Evolutionary conservation across 2,797 vertebrate genomes (phyloP).

Genomic region (Onychomys leucogaster): DNA sequence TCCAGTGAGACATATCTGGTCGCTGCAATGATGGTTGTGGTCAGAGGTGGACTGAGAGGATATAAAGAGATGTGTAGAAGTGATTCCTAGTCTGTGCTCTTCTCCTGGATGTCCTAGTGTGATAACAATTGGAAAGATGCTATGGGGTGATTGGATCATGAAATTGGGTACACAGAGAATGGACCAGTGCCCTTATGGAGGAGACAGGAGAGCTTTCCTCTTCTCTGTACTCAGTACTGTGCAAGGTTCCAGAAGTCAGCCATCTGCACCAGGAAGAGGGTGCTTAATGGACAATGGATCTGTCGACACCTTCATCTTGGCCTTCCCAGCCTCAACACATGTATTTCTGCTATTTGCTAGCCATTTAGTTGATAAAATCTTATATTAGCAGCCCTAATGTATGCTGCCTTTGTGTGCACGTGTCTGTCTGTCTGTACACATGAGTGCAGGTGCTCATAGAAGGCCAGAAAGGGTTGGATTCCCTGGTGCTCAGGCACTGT

Average conservation of each 20-base stretch:
- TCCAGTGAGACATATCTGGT: not conserved
- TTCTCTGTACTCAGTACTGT: not conserved
- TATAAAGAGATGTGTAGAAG: not conserved
- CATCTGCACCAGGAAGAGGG: not conserved
- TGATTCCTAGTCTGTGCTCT: not conserved
- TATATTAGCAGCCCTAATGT: not conserved
- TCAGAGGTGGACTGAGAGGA: not conserved
- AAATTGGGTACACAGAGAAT: not conserved
- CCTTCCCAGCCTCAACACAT: not conserved
- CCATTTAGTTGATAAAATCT: not conserved
- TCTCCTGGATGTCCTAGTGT: not conserved
- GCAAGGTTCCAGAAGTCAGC: no score
- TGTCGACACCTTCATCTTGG: not conserved
- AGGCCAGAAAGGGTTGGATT: not conserved
- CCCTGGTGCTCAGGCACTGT: not conserved
- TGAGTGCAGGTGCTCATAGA: not conserved
- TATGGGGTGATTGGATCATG: not conserved
- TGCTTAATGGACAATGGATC: no score
- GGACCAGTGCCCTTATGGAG: not conserved
- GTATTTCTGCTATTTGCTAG: not conserved
- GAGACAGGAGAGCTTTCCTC: not conserved
- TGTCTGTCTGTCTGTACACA: no score
- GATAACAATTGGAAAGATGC: not conserved
- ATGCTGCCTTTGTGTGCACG: not conserved
- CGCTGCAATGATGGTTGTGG: not conserved